phyloP scores from a whole-genome alignment of 1,140 invertebrate genomes.

The Himalopsyche phryganea region DNA sequence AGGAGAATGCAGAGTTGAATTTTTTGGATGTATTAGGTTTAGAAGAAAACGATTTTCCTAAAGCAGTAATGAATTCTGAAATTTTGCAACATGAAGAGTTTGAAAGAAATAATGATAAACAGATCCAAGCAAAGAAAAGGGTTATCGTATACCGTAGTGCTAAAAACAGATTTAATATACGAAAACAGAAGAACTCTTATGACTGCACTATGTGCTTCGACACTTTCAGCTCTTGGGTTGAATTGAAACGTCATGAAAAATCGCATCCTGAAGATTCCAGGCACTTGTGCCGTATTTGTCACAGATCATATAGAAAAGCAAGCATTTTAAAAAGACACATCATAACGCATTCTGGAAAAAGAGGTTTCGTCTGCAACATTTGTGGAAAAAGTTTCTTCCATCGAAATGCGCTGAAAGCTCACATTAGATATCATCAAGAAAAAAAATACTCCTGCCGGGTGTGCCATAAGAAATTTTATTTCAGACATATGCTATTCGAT shows the following conservation, averaged over 20 bases:
- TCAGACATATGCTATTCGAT: slow-evolving; percentile 17
- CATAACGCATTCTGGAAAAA: slow-evolving; percentile 21
- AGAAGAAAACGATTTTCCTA: slow-evolving; percentile 9
- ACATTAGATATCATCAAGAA: slow-evolving; percentile 22
- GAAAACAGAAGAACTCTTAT: background rate
- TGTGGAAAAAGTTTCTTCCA: slow-evolving; percentile 25
- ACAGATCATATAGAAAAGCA: slow-evolving; percentile 18
- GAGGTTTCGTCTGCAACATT: slow-evolving; percentile 15
- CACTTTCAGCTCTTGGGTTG: slow-evolving; percentile 10
- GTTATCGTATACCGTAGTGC: background rate
- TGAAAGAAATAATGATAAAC: background rate
- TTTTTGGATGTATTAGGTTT: background rate
- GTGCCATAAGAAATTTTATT: slow-evolving; percentile 15
- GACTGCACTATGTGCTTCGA: slow-evolving; percentile 28
- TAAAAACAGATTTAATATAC: background rate
- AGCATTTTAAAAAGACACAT: slow-evolving; percentile 28
- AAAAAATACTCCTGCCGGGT: slow-evolving; percentile 20
- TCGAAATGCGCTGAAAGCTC: slow-evolving; percentile 17
- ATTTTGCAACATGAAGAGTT: too few species aligned
- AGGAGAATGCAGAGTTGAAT: background rate
- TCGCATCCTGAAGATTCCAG: slow-evolving; percentile 15
- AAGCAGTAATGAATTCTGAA: too few species aligned
- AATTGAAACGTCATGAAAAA: slow-evolving; percentile 16
- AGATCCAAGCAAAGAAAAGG: background rate
- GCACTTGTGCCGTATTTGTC: slow-evolving; percentile 28